Conservation (phyloP, 64 coral and sea anemone species). For the Montipora cactus region DNA sequence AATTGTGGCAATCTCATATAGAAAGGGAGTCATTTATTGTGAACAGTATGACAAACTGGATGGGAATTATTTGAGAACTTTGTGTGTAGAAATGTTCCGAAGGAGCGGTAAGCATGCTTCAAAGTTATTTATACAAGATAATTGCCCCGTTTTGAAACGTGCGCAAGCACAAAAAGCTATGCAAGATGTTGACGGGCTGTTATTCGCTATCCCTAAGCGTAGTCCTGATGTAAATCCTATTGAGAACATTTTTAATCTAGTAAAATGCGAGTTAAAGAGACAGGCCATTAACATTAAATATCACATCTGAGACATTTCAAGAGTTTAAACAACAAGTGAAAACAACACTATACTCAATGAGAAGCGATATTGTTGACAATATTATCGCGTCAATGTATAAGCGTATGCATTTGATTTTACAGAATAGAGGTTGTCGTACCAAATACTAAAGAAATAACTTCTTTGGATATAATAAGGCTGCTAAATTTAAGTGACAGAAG, state of each 20-base stretch:
- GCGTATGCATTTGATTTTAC: neutral
- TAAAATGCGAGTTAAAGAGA: constrained; percentile 3
- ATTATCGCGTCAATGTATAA: constrained; percentile 35
- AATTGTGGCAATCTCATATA: too few species aligned
- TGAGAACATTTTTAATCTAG: constrained; percentile 59
- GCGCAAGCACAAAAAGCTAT: neutral
- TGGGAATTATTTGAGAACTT: too few species aligned
- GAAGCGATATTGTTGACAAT: constrained; percentile 19
- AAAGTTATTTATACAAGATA: neutral
- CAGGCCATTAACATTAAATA: constrained; percentile 32
- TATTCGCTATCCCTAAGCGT: constrained; percentile 39
- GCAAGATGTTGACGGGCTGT: neutral
- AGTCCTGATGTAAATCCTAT: constrained; percentile 65
- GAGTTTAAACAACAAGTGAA: constrained; percentile 26
- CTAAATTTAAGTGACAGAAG: too few species aligned
- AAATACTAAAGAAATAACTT: neutral
- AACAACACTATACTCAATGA: constrained; percentile 15
- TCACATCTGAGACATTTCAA: constrained; percentile 55
- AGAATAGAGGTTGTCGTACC: neutral
- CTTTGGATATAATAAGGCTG: too few species aligned
- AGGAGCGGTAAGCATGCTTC: too few species aligned
- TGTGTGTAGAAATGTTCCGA: too few species aligned
- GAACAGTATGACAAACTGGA: too few species aligned
- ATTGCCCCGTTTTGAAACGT: neutral
- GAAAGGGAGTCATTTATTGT: too few species aligned